A percentile compares a stretch with the other conserved stretches of the same genome.
phyloP scores from a whole-genome alignment of 2,113 vertebrate genomes.

The Ploceus nigricollis region DNA sequence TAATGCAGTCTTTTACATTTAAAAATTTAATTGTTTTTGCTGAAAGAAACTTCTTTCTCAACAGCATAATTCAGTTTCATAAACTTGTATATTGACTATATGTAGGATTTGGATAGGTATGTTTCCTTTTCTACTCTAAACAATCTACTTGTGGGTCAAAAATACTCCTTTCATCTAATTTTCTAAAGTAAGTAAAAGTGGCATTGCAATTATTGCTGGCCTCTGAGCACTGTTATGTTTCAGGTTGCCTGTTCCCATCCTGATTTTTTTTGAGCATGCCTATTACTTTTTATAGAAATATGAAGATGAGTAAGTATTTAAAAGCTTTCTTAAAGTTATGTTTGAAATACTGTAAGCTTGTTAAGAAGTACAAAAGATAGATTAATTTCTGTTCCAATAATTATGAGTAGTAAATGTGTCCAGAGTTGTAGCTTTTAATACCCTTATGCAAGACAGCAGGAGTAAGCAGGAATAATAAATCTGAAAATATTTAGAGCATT shows the following conservation, averaged over 20 bases:
- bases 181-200: not conserved
- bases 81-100: not conserved
- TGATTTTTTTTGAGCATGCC: not conserved
- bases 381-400: not conserved
- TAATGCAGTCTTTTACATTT: not conserved
- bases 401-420: not conserved
- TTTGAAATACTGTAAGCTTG: not conserved
- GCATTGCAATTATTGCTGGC: not conserved
- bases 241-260: not conserved
- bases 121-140: not conserved
- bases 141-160: not conserved
- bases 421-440: not conserved
- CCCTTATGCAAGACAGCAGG: not conserved
- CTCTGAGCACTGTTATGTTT: not conserved
- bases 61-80: not conserved
- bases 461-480: conserved; percentile 12
- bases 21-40: not conserved
- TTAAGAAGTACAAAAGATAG: not conserved
- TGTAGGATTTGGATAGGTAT: not conserved
- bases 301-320: not conserved
- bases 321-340: not conserved
- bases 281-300: not conserved
- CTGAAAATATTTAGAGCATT: conserved; percentile 8
- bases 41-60: not conserved
- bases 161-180: not conserved